Percentiles rank a stretch among this genome's conserved stretches.
These are phyloP conservation scores for Scomber scombrus DNA, from an alignment of 2,113 vertebrate genomes.

Conservation along the genomic window DNA sequence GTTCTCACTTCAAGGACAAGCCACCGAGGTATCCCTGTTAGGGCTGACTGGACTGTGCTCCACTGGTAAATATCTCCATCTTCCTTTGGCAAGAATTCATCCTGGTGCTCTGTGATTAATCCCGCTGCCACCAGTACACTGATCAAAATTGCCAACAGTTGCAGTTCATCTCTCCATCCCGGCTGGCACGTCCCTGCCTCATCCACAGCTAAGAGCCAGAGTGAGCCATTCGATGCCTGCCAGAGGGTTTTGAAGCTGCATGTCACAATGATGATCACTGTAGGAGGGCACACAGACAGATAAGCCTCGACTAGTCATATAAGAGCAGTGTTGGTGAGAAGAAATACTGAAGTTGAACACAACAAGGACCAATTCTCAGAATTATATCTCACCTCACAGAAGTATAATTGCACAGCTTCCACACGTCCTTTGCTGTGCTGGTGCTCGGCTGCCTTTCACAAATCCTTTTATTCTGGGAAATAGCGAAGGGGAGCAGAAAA, in stretches of 20 bases:
- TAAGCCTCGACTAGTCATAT: conserved; percentile 47
- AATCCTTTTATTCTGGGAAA: conserved; percentile 46
- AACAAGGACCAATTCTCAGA: conserved; percentile 35
- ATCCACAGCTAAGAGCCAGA: conserved; percentile 73
- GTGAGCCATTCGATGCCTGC: conserved; percentile 75
- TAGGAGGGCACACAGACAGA: conserved; percentile 79
- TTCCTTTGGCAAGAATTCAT: conserved; percentile 38
- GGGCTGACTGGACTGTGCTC: conserved; percentile 31
- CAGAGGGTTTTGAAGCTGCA: conserved; percentile 77
- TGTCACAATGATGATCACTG: conserved; percentile 79
- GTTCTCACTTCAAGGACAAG: conserved; percentile 14
- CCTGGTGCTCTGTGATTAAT: conserved; percentile 24
- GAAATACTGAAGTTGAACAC: conserved; percentile 40
- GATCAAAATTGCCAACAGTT: conserved; percentile 40
- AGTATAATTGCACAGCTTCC: conserved; percentile 47
- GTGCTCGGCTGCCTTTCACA: conserved; percentile 41
- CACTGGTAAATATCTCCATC: conserved; percentile 48
- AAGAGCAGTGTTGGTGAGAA: conserved; percentile 34
- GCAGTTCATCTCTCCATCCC: conserved; percentile 65
- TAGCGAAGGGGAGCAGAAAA: conserved; percentile 21
- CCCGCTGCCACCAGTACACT: conserved; percentile 18
- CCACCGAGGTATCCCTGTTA: neutral
- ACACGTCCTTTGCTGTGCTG: conserved; percentile 38
- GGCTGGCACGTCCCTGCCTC: conserved; percentile 55
- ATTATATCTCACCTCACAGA: conserved; percentile 52